A percentile compares a stretch with the other conserved stretches of the same genome.
Evolutionary conservation across 2,888 invertebrate species (phyloP).

Genomic region (Antheraea assamensis): DNA sequence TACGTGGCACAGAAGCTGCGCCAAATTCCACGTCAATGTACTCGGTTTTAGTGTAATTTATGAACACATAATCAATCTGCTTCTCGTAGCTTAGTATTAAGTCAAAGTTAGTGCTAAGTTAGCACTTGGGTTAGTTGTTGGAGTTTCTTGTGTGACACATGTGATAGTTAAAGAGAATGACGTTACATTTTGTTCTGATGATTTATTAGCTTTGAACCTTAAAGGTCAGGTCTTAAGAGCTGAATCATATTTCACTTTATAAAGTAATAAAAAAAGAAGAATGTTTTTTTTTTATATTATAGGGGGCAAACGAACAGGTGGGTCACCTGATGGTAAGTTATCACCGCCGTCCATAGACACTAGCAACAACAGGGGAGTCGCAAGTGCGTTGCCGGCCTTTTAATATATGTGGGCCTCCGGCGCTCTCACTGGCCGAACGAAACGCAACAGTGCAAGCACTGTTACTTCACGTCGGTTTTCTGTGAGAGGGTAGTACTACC

Average conservation of each 20-base stretch:
- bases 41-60: slow-evolving; percentile 21
- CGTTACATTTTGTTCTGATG: slow-evolving; percentile 5
- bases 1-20: slow-evolving; percentile 15
- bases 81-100: slow-evolving; percentile 5
- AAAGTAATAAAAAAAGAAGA: neutral
- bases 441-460: too few species aligned
- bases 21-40: slow-evolving; percentile 17
- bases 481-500: too few species aligned
- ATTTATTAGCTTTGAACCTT: slow-evolving; percentile 3
- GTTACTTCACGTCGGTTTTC: too few species aligned
- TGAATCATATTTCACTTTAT: neutral
- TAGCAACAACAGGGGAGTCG: too few species aligned
- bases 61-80: slow-evolving; percentile 21
- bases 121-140: slow-evolving; percentile 6
- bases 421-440: too few species aligned
- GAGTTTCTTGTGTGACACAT: slow-evolving; percentile 5
- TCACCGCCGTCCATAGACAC: too few species aligned
- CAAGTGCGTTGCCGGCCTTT: too few species aligned
- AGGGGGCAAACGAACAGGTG: too few species aligned
- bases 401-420: too few species aligned
- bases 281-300: too few species aligned
- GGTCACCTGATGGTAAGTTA: too few species aligned
- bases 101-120: slow-evolving; percentile 5
- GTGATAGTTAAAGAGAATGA: slow-evolving; percentile 6
- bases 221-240: neutral